Base-by-base conservation (phyloP, 1,140 invertebrate species). In the Zaprionus nigranus region DNA sequence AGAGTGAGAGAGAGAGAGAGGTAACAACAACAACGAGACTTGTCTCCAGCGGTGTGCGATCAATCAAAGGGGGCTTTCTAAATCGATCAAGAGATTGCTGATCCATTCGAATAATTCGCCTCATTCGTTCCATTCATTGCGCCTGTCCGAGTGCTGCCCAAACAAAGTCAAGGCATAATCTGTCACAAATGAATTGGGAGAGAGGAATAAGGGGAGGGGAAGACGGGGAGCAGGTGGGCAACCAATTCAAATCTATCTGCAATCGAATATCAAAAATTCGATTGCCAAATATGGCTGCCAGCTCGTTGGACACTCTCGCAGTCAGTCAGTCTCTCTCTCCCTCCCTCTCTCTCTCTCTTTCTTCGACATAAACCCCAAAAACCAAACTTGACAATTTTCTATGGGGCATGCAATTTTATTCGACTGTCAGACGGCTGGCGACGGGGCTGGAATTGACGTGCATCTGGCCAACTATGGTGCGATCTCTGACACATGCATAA, bases 141-240 rank as follows among this genome's bases (percentile, higher is more conserved):
- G 59, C 57, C 15, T 56, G 46, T 51, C 26, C 22, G 24, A 38
- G 30, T 67, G 63, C 20, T 66, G 64, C 40, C 66, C 62, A 61
- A 77, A 69, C 64, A 79, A 57, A 82, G 83, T 73, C 83, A 80
- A 81, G 84, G 82, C 82, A 75, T 83, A 86, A 86, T 86, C 83
- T 86, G 83, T 86, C 83, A 88, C 80, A 79, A 72, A 79, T 83
- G 69, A 83, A 87, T 82, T 79, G 80, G 28, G 7, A 30, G 30
- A 26, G 24, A 5, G 7, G 40, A 15, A 4, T 7, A 7, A 5
- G n/a, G 40, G 3, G 40, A 46, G 15, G 40, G 40, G 40, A n/a
- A 1, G 7, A n/a, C n/a, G n/a, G 2, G n/a, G n/a, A 6, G 13
- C 3, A 15, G n/a, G 38, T 4, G 36, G 5, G 36, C 40, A 17